phyloP scores from a whole-genome alignment of 2,797 vertebrate species.

The Eidolon dupreanum region DNA sequence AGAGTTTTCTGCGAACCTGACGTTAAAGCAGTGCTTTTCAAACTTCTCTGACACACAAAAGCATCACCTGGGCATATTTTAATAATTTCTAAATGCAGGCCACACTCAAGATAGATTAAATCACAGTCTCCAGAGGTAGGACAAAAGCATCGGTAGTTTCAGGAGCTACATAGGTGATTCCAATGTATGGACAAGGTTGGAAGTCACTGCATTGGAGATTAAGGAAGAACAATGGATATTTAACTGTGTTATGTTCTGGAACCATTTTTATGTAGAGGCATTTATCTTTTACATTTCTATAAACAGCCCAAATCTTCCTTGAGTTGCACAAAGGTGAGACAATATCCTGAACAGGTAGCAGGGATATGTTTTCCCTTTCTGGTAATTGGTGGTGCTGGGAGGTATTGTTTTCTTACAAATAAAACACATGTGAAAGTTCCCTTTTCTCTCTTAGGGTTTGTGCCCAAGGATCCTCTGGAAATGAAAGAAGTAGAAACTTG shows the following conservation, averaged over 20 bases:
- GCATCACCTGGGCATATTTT: background rate
- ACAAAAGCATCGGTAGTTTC: background rate
- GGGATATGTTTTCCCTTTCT: background rate
- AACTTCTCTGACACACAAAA: background rate
- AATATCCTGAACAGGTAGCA: background rate
- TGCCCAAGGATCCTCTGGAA: background rate
- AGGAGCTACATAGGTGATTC: background rate
- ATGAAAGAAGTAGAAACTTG: background rate
- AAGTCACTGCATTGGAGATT: background rate
- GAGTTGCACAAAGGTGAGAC: background rate
- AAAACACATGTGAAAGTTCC: background rate
- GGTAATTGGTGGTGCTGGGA: background rate
- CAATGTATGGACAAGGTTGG: background rate
- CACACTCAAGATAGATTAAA: background rate
- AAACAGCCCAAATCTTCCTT: background rate
- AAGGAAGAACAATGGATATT: background rate
- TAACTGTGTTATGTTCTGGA: background rate
- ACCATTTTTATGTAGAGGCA: background rate
- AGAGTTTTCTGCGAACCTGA: background rate
- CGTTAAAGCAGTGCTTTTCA: background rate
- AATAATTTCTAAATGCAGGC: background rate
- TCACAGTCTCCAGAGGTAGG: background rate
- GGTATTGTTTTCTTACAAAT: background rate
- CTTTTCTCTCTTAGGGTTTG: background rate
- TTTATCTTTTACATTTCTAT: background rate